phyloP scores from a whole-genome alignment of 2,888 invertebrate genomes.

The Sympetrum striolatum region DNA sequence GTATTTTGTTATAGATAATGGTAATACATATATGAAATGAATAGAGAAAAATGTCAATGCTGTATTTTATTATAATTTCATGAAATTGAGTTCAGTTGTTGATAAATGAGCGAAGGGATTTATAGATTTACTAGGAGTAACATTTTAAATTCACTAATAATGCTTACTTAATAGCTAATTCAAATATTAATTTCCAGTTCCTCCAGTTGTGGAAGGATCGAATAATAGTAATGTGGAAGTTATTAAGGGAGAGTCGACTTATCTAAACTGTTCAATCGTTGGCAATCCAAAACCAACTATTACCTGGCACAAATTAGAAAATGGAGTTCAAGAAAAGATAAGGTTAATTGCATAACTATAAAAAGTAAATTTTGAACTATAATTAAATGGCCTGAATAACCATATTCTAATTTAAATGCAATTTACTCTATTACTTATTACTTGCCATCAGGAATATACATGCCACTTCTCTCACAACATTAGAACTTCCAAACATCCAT shows the following conservation, averaged over 20 bases:
- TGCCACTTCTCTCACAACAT: background rate
- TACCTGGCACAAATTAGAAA: conserved; percentile 21
- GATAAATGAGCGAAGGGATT: too few relatives aligned
- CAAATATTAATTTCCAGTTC: conserved; percentile 46
- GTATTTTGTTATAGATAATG: too few relatives aligned
- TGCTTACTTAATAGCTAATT: too few relatives aligned
- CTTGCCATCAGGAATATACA: background rate
- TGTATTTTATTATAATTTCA: too few relatives aligned
- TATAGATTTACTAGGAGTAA: too few relatives aligned
- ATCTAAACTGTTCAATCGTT: conserved; percentile 60
- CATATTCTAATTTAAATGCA: background rate
- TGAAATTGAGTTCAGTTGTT: too few relatives aligned
- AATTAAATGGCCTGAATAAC: background rate
- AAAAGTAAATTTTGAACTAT: background rate
- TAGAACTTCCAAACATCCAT: conserved; percentile 51
- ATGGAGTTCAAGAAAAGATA: background rate
- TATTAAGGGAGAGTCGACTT: conserved; percentile 57
- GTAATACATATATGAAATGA: too few relatives aligned
- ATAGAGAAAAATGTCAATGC: too few relatives aligned
- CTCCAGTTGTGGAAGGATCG: conserved; percentile 46
- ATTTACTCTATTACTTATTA: background rate
- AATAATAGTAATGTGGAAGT: conserved; percentile 57
- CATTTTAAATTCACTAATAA: too few relatives aligned
- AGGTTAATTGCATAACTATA: background rate
- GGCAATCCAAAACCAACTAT: conserved; percentile 62